Base-by-base conservation (phyloP, 1,140 invertebrate species). In the Bacillus rossius region DNA sequence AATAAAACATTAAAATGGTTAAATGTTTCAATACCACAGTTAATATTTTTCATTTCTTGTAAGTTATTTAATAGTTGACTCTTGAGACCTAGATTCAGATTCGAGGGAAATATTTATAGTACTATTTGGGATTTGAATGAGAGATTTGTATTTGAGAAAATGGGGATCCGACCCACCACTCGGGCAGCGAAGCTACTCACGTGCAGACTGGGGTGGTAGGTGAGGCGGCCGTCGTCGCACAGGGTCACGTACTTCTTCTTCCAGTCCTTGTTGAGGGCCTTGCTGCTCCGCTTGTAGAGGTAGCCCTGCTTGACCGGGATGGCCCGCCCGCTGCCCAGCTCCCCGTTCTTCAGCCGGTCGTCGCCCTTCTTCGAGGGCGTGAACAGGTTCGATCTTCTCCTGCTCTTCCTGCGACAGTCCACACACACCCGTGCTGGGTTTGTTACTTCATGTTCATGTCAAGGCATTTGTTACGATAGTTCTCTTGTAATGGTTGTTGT, bases 161-260 rank as follows among this genome's bases (percentile, higher is more conserved):
- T n/a, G n/a, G n/a, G n/a, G n/a, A n/a, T n/a, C n/a, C n/a, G n/a
- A n/a, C n/a, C n/a, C n/a, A n/a, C n/a, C n/a, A n/a, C n/a, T n/a
- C n/a, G n/a, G n/a, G n/a, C n/a, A n/a, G n/a, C n/a, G n/a, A n/a
- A n/a, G n/a, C 14, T 37, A 34, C 83, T 84, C 77, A 92, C 90
- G 78, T 96, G 91, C 65, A 98, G 79, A 75, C 91, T 98, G 1
- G 94, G 89, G 78, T 98, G 93, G 79, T 99, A 99, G 19, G 94
- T 96, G 29, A 99, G 80, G 64, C 89, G 77, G 8, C 94, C 96
- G 77, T 98, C 93, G 75, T 95, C 92, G 68, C 92, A 88, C 3
- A 99, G 74, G 0, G 95, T 96, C 0, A 99, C 96, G 76, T 98
- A 99, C 75, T 99, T 99, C 79, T 99, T 99, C 76, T 99, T 99